Evolutionary conservation across 2,797 vertebrate genomes (phyloP).

Genomic region (Galago senegalensis): DNA sequence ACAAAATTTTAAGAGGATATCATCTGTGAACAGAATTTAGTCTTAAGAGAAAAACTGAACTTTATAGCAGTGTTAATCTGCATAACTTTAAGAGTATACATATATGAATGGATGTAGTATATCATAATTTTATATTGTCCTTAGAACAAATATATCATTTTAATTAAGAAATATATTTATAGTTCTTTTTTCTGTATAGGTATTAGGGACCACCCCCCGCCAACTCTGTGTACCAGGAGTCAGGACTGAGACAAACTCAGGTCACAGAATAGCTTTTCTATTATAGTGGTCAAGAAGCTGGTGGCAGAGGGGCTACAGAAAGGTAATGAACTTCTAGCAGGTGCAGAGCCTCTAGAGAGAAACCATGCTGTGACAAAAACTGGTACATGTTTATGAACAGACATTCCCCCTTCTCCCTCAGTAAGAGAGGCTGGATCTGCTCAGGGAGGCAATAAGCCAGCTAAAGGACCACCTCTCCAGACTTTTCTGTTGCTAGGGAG

Average conservation of each 20-base stretch:
- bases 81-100: background rate
- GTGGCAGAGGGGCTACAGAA: background rate
- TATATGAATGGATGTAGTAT: background rate
- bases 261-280: background rate
- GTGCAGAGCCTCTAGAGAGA: background rate
- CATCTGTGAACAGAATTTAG: conserved; percentile 24
- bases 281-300: background rate
- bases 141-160: background rate
- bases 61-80: background rate
- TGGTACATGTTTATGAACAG: background rate
- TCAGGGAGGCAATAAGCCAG: background rate
- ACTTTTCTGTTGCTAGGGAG: background rate
- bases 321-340: background rate
- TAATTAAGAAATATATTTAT: background rate
- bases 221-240: background rate
- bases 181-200: background rate
- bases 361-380: background rate
- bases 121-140: background rate
- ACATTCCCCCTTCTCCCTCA: background rate
- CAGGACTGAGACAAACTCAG: background rate
- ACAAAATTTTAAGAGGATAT: conserved; percentile 24
- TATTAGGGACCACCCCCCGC: background rate
- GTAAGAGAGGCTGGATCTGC: background rate
- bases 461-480: background rate
- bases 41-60: conserved; percentile 18